A percentile compares a stretch with the other conserved stretches of the same genome.
These are phyloP conservation scores for Hirudinaria manillensis DNA, from an alignment of 2,888 invertebrate genomes.

Conservation along the genomic window DNA sequence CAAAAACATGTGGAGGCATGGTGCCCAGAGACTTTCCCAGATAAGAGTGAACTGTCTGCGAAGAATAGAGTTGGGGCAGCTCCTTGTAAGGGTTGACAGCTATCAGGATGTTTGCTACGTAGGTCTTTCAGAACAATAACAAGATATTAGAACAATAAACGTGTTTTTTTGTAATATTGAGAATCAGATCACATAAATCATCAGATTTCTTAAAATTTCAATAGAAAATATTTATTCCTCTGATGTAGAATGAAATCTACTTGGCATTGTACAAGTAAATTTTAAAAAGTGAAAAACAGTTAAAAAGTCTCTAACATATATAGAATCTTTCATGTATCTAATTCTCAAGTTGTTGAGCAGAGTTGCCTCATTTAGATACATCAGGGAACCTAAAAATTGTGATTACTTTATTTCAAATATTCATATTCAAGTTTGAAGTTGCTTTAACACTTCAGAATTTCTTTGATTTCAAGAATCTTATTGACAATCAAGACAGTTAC, in stretches of 20 bases:
- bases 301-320: slow-evolving; percentile 38
- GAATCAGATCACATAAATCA: neutral
- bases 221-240: neutral
- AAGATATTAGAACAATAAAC: neutral
- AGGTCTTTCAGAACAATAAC: slow-evolving; percentile 65
- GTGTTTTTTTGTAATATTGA: neutral
- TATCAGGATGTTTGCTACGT: slow-evolving; percentile 94
- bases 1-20: slow-evolving; percentile 91
- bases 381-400: slow-evolving; percentile 74
- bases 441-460: too few relatives aligned
- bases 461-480: neutral
- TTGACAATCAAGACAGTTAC: neutral
- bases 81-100: slow-evolving; percentile 96
- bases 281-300: too few relatives aligned
- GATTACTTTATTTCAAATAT: neutral
- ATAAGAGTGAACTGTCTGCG: slow-evolving; percentile 76
- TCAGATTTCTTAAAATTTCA: neutral
- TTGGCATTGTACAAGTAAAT: too few relatives aligned
- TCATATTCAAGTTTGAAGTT: too few relatives aligned
- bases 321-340: slow-evolving; percentile 69
- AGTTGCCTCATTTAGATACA: slow-evolving; percentile 96
- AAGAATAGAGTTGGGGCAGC: slow-evolving; percentile 78
- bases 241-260: too few relatives aligned
- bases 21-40: slow-evolving; percentile 90
- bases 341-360: slow-evolving; percentile 82